These are phyloP conservation scores for Cheilosia scutellata DNA, from an alignment of 2,888 invertebrate species.

Conservation along the genomic window DNA sequence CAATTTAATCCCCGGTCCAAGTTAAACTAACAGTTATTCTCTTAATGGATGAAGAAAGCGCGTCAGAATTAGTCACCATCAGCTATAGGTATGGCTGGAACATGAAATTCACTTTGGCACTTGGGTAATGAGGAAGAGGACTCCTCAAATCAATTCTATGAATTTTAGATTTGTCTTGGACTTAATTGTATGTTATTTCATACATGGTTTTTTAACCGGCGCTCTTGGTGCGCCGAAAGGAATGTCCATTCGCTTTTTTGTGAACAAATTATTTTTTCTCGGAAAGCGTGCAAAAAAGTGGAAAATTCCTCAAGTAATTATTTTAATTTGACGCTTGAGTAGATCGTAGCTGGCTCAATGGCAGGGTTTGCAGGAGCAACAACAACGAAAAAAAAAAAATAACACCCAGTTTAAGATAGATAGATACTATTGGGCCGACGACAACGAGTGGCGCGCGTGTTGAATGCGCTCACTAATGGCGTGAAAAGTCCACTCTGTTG, in stretches of 20 bases:
- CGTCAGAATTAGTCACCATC: conserved; percentile 31
- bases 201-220: background rate
- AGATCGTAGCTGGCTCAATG: conserved; percentile 18
- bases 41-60: conserved; percentile 34
- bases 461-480: conserved; percentile 63
- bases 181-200: conserved; percentile 4
- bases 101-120: conserved; percentile 41
- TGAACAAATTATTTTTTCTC: conserved; percentile 40
- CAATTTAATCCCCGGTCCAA: conserved; percentile 18
- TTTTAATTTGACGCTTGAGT: conserved; percentile 58
- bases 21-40: conserved; percentile 24
- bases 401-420: conserved; percentile 39
- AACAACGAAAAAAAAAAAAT: conserved; percentile 3
- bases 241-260: conserved; percentile 20
- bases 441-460: conserved; percentile 37
- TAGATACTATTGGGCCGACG: conserved; percentile 5
- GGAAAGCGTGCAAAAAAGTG: conserved; percentile 22
- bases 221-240: background rate
- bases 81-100: background rate
- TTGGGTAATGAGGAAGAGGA: conserved; percentile 36
- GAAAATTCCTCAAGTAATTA: conserved; percentile 53
- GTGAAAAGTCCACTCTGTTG: conserved; percentile 57
- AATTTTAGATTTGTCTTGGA: conserved; percentile 41
- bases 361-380: conserved; percentile 4
- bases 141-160: conserved; percentile 34